These are phyloP conservation scores for Xyrichtys novacula DNA, from an alignment of 2,797 vertebrate genomes.

Conservation along the genomic window DNA sequence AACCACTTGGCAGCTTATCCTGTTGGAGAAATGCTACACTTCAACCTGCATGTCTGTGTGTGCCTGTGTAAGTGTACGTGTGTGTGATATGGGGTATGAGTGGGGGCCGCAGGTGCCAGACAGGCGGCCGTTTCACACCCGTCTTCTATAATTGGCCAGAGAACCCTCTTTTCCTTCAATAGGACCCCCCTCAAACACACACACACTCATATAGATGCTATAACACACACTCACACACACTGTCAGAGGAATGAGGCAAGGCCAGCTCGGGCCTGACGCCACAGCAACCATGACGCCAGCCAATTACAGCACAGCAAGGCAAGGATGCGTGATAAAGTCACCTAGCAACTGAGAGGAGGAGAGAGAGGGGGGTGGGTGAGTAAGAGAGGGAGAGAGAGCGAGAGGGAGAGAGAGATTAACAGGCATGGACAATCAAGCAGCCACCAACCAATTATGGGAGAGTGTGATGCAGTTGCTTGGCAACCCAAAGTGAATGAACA, in stretches of 20 bases:
- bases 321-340: constrained; percentile 85
- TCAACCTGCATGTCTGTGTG: constrained; percentile 50
- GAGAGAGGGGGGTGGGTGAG: constrained; percentile 19
- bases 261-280: constrained; percentile 83
- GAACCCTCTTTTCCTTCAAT: constrained; percentile 66
- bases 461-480: constrained; percentile 89
- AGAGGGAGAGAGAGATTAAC: constrained; percentile 74
- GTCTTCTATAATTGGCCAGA: constrained; percentile 89
- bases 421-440: constrained; percentile 79
- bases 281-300: constrained; percentile 87
- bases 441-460: constrained; percentile 78
- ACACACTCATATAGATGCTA: constrained; percentile 11
- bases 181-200: constrained; percentile 47
- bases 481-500: constrained; percentile 82
- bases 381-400: constrained; percentile 27
- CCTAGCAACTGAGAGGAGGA: constrained; percentile 88
- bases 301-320: constrained; percentile 87
- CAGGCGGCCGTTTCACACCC: constrained; percentile 84
- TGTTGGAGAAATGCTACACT: constrained; percentile 56
- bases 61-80: constrained; percentile 36
- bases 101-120: constrained; percentile 86
- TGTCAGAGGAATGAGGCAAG: constrained; percentile 80
- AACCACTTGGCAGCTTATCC: constrained; percentile 68
- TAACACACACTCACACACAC: constrained; percentile 41
- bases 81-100: constrained; percentile 61